phyloP scores from a whole-genome alignment of 2,888 invertebrate genomes.

The Apodemia mormo region DNA sequence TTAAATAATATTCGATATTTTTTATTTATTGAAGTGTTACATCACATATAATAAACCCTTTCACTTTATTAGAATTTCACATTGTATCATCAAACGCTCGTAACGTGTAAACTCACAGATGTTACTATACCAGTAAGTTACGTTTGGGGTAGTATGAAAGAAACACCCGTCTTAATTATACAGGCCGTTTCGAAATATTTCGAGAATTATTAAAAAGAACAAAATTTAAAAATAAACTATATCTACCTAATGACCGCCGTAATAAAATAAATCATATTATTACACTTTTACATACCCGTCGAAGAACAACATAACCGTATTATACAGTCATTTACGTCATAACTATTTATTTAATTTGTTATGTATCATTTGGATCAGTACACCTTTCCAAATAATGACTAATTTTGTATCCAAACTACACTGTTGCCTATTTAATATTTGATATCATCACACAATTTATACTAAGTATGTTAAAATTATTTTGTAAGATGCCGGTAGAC shows the following conservation, averaged over 20 bases:
- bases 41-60: not conserved
- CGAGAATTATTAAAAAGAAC: no score
- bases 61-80: constrained; percentile 15
- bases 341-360: not conserved
- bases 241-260: no score
- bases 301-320: no score
- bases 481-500: no score
- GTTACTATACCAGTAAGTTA: constrained; percentile 65
- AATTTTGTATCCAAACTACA: not conserved
- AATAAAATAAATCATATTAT: no score
- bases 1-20: not conserved
- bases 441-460: constrained; percentile 4
- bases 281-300: no score
- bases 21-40: not conserved
- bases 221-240: no score
- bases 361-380: not conserved
- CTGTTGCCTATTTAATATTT: not conserved
- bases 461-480: no score
- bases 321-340: no score
- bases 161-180: constrained; percentile 41
- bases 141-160: constrained; percentile 46
- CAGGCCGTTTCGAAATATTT: constrained; percentile 42
- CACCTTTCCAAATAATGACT: constrained; percentile 12
- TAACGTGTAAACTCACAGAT: constrained; percentile 59
- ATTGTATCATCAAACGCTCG: constrained; percentile 34